Conservation (phyloP, 2,113 vertebrate genomes). For the Bubalus kerabau region DNA sequence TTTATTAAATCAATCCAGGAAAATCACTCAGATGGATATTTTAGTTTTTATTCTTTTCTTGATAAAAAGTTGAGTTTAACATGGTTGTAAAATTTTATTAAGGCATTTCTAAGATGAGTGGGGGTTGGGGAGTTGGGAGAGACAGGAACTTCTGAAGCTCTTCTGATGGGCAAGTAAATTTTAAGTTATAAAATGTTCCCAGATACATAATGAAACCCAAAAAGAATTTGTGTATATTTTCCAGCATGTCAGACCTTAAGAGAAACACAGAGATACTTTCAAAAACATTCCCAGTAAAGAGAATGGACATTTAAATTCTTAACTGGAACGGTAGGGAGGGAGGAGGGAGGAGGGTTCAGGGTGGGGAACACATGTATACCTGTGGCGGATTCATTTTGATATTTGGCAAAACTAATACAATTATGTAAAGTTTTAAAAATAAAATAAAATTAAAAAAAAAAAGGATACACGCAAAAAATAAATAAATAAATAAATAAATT, state of each 20-base stretch:
- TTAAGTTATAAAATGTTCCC: neutral
- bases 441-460: no score
- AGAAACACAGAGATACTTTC: neutral
- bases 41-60: slow-evolving; percentile 38
- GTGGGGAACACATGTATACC: no score
- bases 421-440: no score
- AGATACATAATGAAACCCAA: neutral
- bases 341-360: no score
- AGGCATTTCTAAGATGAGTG: neutral
- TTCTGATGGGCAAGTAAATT: neutral
- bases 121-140: neutral
- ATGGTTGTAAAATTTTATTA: slow-evolving; percentile 30
- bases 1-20: neutral
- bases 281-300: neutral
- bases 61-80: slow-evolving; percentile 37
- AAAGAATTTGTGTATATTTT: neutral
- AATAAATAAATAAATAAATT: neutral
- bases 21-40: neutral
- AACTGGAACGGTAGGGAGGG: neutral
- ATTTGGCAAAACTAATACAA: no score
- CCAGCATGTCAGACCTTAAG: neutral
- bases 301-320: neutral
- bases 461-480: no score
- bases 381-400: no score
- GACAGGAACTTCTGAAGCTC: neutral